A percentile compares a stretch with the other conserved stretches of the same genome.
Conservation (phyloP, 2,113 vertebrate genomes). For the Brienomyrus brachyistius region DNA sequence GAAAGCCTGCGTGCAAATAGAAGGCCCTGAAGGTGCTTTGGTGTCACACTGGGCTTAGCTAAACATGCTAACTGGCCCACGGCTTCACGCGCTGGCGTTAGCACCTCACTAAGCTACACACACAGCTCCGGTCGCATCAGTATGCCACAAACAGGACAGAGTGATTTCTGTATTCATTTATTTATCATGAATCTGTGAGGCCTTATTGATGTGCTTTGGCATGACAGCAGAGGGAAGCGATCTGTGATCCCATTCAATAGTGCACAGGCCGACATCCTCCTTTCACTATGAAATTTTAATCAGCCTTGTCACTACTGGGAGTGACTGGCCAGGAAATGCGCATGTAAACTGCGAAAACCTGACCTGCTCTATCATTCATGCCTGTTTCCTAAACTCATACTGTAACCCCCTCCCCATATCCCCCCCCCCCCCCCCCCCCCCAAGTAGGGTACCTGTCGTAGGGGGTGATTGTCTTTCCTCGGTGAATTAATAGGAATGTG, state of each 20-base stretch:
- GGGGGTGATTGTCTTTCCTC: background rate
- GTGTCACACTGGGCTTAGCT: background rate
- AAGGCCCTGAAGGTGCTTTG: background rate
- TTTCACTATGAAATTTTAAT: slow-evolving; percentile 10
- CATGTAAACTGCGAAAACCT: background rate
- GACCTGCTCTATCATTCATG: background rate
- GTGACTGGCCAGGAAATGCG: background rate
- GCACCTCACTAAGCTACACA: background rate
- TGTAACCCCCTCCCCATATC: background rate
- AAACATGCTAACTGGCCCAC: background rate
- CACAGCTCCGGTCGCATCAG: background rate
- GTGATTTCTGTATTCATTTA: slow-evolving; percentile 1
- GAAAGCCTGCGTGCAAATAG: background rate
- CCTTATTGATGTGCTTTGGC: background rate
- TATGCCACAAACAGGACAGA: background rate
- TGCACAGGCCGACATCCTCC: background rate
- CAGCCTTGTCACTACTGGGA: background rate
- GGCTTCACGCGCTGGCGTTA: background rate
- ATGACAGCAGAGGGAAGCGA: slow-evolving; percentile 2
- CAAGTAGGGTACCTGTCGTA: background rate
- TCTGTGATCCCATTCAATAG: slow-evolving; percentile 11
- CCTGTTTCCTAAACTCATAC: background rate
- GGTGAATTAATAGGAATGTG: background rate
- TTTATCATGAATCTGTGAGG: background rate
- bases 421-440: background rate